phyloP scores from a whole-genome alignment of 1,140 invertebrate species.

The Bombus superbus region DNA sequence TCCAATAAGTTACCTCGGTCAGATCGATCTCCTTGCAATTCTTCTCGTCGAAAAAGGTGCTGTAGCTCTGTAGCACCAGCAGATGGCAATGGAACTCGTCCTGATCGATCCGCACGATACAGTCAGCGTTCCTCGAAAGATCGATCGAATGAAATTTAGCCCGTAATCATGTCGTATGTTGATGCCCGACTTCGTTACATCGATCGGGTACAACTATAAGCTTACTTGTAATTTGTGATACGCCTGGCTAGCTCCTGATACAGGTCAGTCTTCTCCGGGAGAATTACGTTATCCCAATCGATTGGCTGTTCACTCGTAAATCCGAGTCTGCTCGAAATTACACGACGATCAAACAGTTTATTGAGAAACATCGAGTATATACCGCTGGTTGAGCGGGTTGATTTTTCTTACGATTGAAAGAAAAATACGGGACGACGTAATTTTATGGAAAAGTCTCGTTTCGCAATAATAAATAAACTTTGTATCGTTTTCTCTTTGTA shows the following conservation, averaged over 20 bases:
- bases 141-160: conserved; percentile 51
- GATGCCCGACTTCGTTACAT: conserved; percentile 10
- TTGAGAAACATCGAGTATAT: conserved; percentile 14
- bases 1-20: conserved; percentile 75
- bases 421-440: not conserved
- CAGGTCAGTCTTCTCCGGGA: conserved; percentile 84
- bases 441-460: not conserved
- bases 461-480: not conserved
- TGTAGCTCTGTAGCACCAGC: conserved; percentile 85
- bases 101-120: conserved; percentile 83
- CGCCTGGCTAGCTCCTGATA: conserved; percentile 83
- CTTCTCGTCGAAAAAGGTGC: conserved; percentile 83
- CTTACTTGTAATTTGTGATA: conserved; percentile 84
- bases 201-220: conserved; percentile 26
- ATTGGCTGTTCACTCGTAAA: conserved; percentile 81
- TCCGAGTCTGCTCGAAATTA: conserved; percentile 77
- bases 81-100: conserved; percentile 85
- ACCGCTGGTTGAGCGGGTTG: not conserved
- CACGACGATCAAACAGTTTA: conserved; percentile 18
- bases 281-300: conserved; percentile 82
- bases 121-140: conserved; percentile 84
- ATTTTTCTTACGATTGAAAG: not conserved
- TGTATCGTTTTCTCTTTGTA: not conserved
- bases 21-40: conserved; percentile 82
- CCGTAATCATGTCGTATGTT: not conserved